phyloP scores from a whole-genome alignment of 1,140 invertebrate species.

The Armadillidium nasatum region DNA sequence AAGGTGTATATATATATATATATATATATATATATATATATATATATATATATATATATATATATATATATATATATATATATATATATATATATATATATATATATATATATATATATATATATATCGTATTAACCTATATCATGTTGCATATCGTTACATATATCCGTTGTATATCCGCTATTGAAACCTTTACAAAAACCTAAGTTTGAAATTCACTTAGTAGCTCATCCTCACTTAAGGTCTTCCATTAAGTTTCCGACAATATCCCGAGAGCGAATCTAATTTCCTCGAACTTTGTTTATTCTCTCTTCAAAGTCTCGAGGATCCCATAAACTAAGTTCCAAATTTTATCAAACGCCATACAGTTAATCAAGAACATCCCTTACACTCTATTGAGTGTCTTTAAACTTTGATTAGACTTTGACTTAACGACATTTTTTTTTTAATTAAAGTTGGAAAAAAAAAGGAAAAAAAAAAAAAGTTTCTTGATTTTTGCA shows the following conservation, averaged over 20 bases:
- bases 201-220: conserved; percentile 2
- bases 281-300: conserved; percentile 1
- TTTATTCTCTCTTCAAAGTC: background rate
- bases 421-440: background rate
- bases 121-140: no score
- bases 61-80: no score
- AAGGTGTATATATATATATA: no score
- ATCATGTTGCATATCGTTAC: no score
- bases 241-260: background rate
- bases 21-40: no score
- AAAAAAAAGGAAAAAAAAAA: background rate
- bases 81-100: no score
- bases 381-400: background rate
- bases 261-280: background rate
- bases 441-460: conserved; percentile 3
- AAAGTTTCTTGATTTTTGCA: no score
- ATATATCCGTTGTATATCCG: no score
- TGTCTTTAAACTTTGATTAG: conserved; percentile 1
- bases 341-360: conserved; percentile 13
- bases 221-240: conserved; percentile 7
- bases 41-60: no score
- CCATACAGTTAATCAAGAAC: conserved; percentile 7
- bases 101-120: no score
- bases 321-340: background rate
- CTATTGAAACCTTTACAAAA: no score